Base-by-base conservation (phyloP, 2,888 invertebrate genomes). In the Heliconius ismenius region DNA sequence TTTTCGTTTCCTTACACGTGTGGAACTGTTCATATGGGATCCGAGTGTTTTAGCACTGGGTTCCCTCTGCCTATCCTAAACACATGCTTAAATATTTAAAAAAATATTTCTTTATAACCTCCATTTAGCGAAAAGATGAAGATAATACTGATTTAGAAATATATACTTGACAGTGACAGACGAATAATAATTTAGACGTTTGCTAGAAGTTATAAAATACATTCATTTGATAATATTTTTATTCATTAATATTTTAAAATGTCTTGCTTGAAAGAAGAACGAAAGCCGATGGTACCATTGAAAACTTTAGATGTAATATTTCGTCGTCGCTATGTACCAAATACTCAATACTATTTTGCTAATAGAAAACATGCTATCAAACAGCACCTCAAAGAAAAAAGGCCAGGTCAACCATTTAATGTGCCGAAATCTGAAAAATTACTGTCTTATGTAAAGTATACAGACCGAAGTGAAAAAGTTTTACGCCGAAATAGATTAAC, bases 221-320 rank as follows among this genome's bases (percentile, higher is more conserved):
- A 32, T 49, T 54, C 43, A 36, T 68, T 73, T 69, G 43, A 74
- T 67, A 76, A 60, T 74, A 21, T 11, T 65, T 60, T 65, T 62
- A 26, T 65, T 74, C 9, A 63, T 64, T 67, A 65, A 74, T 74
- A 76, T 78, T n/a, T 74, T 75, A 80, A 32, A 77, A 90, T 90
- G 90, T 86, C 90, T 79, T 92, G 91, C 80, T 81, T 90, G 68
- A 80, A 89, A 70, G 89, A 91, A 82, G 84, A 91, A 82, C 88
- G 85, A 9, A 92, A 92, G 76, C 91, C 93, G 18, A 89, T 94
- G 86, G 87, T 92, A 62, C 93, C 94, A 6, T 63, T 90, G 76
- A 94, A 94, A 85, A 92, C 91, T 73, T 85, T 94, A 78, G 93
- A 94, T 82, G 84, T 92, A 75, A 90, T 94, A 84, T 93, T 93